Percentiles rank a stretch among this genome's conserved stretches.
Conservation (phyloP, 2,888 invertebrate species). For the Drosophila phalerata region DNA sequence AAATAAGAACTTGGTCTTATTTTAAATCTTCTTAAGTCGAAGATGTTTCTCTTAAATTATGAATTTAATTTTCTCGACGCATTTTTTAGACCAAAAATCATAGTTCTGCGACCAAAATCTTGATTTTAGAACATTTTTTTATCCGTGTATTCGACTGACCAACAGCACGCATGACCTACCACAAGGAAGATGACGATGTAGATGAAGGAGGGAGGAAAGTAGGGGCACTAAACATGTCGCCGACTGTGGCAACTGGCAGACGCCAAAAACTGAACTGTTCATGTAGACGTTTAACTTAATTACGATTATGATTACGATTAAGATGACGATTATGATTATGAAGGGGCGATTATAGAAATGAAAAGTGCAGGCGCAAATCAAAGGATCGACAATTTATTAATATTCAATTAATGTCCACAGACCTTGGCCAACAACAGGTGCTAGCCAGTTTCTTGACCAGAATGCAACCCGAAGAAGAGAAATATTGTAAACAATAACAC, state of each 20-base stretch:
- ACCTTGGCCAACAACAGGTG: conserved; percentile 69
- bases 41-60: too few relatives aligned
- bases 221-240: neutral
- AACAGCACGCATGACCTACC: conserved; percentile 73
- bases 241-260: conserved; percentile 25
- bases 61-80: too few relatives aligned
- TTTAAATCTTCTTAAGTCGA: too few relatives aligned
- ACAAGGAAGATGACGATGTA: conserved; percentile 31
- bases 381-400: conserved; percentile 67
- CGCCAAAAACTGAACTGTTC: conserved; percentile 48
- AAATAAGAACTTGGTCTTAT: too few relatives aligned
- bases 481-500: conserved; percentile 48
- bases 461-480: conserved; percentile 1
- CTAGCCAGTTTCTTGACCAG: conserved; percentile 14
- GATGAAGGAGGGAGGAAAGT: conserved; percentile 8
- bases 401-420: conserved; percentile 72
- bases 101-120: too few relatives aligned
- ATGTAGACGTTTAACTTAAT: conserved; percentile 68
- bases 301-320: conserved; percentile 67
- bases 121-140: too few relatives aligned
- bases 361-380: conserved; percentile 70
- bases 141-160: conserved; percentile 42
- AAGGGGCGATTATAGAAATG: conserved; percentile 62
- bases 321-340: conserved; percentile 54
- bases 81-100: too few relatives aligned